These are phyloP conservation scores for Campoplex capitator DNA, from an alignment of 2,888 invertebrate genomes.

Conservation along the genomic window DNA sequence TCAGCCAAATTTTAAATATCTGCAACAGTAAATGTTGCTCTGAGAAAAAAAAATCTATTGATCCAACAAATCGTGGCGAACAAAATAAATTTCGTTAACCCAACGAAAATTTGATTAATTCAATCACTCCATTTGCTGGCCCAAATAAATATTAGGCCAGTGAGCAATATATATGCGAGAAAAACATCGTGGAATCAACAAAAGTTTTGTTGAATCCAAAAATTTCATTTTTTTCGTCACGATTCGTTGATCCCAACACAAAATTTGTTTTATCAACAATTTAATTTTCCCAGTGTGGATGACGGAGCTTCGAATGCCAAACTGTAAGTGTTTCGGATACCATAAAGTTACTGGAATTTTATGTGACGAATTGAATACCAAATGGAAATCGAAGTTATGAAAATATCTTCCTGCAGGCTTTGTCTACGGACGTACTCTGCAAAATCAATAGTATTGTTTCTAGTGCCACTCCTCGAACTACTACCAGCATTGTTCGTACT, in stretches of 20 bases:
- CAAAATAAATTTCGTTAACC: too few relatives aligned
- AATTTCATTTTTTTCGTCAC: too few relatives aligned
- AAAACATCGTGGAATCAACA: too few relatives aligned
- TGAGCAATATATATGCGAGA: too few relatives aligned
- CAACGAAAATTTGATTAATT: too few relatives aligned
- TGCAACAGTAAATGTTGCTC: not conserved
- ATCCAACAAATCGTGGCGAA: too few relatives aligned
- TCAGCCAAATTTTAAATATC: not conserved
- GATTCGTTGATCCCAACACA: too few relatives aligned
- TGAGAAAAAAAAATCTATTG: too few relatives aligned
- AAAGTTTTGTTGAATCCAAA: too few relatives aligned
- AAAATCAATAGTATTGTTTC: constrained; percentile 4
- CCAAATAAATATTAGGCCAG: too few relatives aligned
- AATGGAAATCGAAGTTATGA: not conserved
- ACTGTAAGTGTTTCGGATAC: not conserved
- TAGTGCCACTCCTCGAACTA: constrained; percentile 6
- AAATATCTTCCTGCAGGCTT: not conserved
- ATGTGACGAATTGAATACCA: not conserved
- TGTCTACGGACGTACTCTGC: not conserved
- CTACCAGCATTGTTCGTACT: not conserved
- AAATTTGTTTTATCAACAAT: too few relatives aligned
- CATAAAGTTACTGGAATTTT: not conserved
- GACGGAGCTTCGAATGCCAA: not conserved
- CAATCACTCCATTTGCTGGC: too few relatives aligned
- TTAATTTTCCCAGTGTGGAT: not conserved